Percentiles rank a stretch among this genome's conserved stretches.
phyloP scores from a whole-genome alignment of 2,113 vertebrate genomes.

The Cyanoliseus patagonus region DNA sequence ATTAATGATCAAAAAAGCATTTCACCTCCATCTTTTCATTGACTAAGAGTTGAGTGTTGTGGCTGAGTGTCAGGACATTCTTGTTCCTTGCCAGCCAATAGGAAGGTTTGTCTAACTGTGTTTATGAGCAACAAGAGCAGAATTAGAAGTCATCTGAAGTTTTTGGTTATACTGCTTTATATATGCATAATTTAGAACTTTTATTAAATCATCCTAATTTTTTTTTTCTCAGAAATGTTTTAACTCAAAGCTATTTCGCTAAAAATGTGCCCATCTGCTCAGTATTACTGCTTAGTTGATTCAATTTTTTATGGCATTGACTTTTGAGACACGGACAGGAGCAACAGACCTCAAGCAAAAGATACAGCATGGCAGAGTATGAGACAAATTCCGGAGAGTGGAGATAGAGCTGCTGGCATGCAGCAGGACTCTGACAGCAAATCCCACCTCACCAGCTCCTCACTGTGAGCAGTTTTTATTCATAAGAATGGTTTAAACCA shows the following conservation, averaged over 20 bases:
- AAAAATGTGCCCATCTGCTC: background rate
- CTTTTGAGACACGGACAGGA: background rate
- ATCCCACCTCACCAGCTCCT: background rate
- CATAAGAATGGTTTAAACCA: background rate
- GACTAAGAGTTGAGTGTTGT: background rate
- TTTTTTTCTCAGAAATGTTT: background rate
- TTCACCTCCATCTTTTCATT: background rate
- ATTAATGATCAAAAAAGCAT: background rate
- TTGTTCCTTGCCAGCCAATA: background rate
- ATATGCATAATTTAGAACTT: background rate
- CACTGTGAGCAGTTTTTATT: background rate
- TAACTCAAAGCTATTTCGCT: background rate
- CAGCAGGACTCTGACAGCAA: background rate
- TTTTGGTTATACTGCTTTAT: background rate
- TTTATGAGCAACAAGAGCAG: background rate
- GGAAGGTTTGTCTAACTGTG: background rate
- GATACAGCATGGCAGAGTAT: too few relatives aligned
- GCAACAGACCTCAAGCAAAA: background rate
- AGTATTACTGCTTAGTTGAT: background rate
- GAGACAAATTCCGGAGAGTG: background rate
- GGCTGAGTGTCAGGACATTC: too few relatives aligned
- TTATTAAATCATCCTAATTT: background rate
- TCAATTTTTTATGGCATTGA: background rate
- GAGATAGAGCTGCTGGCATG: background rate
- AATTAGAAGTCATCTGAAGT: background rate